phyloP scores from a whole-genome alignment of 2,797 vertebrate genomes.

The Malurus splendens region DNA sequence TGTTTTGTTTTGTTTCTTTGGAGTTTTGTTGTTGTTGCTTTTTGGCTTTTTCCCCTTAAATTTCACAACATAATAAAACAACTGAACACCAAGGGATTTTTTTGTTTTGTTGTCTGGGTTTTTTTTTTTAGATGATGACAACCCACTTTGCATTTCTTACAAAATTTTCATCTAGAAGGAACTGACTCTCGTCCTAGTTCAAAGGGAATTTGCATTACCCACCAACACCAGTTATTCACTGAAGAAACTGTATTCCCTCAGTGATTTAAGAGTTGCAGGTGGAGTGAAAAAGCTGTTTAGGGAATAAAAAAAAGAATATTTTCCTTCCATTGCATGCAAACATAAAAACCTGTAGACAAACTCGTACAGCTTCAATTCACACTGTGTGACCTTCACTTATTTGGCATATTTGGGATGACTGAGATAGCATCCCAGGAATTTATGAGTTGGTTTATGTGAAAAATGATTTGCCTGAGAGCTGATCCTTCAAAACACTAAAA shows the following conservation, averaged over 20 bases:
- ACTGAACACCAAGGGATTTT: background rate
- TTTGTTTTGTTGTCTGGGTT: background rate
- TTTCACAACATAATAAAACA: background rate
- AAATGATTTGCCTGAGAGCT: conserved; percentile 5
- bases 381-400: background rate
- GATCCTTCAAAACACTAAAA: background rate
- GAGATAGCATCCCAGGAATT: background rate
- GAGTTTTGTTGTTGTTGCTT: background rate
- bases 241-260: background rate
- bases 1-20: background rate
- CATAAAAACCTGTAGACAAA: background rate
- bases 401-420: conserved; percentile 14
- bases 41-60: background rate
- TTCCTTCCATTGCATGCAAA: background rate
- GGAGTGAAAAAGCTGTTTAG: background rate
- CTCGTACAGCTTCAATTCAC: background rate
- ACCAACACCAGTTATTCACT: background rate
- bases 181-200: background rate
- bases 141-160: background rate
- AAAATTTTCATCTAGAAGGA: background rate
- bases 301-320: background rate
- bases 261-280: background rate
- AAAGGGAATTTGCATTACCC: background rate
- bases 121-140: background rate
- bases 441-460: conserved; percentile 22